phyloP scores from a whole-genome alignment of 2,797 vertebrate genomes.

The Threskiornis aethiopicus region DNA sequence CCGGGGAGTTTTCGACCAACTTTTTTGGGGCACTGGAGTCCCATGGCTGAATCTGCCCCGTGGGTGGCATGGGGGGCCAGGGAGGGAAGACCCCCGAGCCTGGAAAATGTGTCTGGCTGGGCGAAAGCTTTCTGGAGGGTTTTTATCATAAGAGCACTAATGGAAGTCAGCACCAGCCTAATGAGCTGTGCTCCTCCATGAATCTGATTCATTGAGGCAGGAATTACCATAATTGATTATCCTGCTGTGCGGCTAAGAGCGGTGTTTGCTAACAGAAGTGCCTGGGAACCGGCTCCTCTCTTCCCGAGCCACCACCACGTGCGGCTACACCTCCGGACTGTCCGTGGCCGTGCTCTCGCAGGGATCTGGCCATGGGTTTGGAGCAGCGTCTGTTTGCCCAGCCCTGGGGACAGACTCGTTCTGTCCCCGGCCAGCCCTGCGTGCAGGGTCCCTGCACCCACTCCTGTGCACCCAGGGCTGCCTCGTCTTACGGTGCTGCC shows the following conservation, averaged over 20 bases:
- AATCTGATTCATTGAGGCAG: conserved; percentile 71
- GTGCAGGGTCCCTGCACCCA: fast-evolving
- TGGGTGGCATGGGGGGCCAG: fast-evolving
- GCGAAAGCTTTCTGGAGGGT: background rate
- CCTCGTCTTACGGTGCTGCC: background rate
- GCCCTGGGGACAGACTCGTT: background rate
- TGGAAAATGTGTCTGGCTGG: background rate
- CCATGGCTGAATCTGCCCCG: background rate
- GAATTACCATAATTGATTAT: conserved; percentile 76
- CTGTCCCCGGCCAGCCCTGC: background rate
- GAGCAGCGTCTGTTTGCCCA: fast-evolving
- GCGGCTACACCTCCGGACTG: fast-evolving
- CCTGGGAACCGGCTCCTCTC: background rate
- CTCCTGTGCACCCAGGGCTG: background rate
- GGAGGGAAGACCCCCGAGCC: background rate
- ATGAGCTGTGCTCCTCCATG: conserved; percentile 59
- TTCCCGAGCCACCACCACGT: fast-evolving
- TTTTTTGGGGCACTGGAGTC: fast-evolving
- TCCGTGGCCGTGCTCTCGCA: fast-evolving
- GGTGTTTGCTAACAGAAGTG: conserved; percentile 29
- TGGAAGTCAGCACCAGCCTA: conserved; percentile 59
- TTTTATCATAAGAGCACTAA: conserved; percentile 34
- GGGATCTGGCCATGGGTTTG: fast-evolving
- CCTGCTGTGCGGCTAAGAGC: conserved; percentile 45
- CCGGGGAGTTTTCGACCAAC: background rate